phyloP scores from a whole-genome alignment of 2,888 invertebrate species.

The Busseola fusca region DNA sequence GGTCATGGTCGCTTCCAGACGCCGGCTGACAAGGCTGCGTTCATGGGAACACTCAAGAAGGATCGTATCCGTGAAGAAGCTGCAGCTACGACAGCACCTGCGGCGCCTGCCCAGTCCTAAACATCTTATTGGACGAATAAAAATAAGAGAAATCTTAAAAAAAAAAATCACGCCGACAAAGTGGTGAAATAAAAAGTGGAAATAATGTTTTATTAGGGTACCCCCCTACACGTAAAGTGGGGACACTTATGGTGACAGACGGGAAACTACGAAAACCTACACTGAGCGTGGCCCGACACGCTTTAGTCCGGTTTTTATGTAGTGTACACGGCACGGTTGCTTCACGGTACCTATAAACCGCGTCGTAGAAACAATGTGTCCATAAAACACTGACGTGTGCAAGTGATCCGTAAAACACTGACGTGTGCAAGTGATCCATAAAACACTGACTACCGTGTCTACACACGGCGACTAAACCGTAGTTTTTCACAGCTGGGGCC shows the following conservation, averaged over 20 bases:
- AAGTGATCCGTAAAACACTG: not conserved
- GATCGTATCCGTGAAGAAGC: constrained; percentile 96
- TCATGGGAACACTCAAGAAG: constrained; percentile 99
- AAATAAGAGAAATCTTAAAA: constrained; percentile 55
- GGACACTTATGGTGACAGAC: no score
- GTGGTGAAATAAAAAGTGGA: no score
- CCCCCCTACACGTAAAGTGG: no score
- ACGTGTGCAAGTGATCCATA: not conserved
- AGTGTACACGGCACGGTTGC: no score
- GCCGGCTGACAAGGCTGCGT: constrained; percentile 97
- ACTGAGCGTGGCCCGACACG: no score
- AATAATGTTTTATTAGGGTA: no score
- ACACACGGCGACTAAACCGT: not conserved
- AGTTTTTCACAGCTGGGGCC: no score
- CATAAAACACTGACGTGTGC: not conserved
- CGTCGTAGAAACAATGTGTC: not conserved
- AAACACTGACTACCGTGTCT: not conserved
- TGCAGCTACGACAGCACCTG: constrained; percentile 90
- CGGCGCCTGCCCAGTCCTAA: constrained; percentile 79
- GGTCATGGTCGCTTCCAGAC: constrained; percentile 99
- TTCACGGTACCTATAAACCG: no score
- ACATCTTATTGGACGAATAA: constrained; percentile 68
- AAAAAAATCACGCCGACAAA: no score
- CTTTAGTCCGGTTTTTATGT: no score
- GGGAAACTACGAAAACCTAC: no score